Evolutionary conservation across 2,888 invertebrate species (phyloP), one percentile per base, ranked within the genome.

Genomic region (Caenorhabditis sp.): DNA sequence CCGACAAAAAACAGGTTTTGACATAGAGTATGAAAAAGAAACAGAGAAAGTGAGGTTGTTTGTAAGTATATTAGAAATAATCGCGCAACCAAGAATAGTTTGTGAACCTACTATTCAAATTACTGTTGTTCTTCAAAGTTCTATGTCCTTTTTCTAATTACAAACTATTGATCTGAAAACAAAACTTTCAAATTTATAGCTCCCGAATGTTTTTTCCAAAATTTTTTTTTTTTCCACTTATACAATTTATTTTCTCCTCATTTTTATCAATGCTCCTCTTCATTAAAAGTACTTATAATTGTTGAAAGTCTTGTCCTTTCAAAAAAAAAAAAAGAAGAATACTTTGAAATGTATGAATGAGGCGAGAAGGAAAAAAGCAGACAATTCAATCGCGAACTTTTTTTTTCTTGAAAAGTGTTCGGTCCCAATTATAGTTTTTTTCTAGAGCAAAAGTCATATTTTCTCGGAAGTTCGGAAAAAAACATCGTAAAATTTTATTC

Each of bases 351-450:
- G 26, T 24, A 19, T 37, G 64, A 59, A 43, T 60, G 36, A 51
- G n/a, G 26, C 10, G 27, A 65, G 64, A 64, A 65, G 57, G 65
- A 63, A 63, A 60, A 60, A 60, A 62, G 62, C 50, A 50, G 37
- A 58, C 58, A 61, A 57, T 57, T 67, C 58, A 21, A 21, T 49
- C 21, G 49, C 21, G 55, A 55, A 54, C 19, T 43, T n/a, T n/a
- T n/a, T n/a, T n/a, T n/a, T n/a, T n/a, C n/a, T n/a, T n/a, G n/a
- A 5, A 53, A 58, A 61, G 55, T 50, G 66, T 57, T 31, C 14
- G 43, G 17, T 17, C 43, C 43, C 43, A 43, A 43, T 43, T 43
- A 43, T 43, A 17, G 12, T 17, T 43, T 17, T 10, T 14, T 43
- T n/a, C n/a, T 17, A 17, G 43, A 14, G 43, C 43, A 43, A 43